Percentiles rank a stretch among this genome's conserved stretches.
Evolutionary conservation across 2,113 vertebrate genomes (phyloP).

Genomic region (Macaca mulatta): DNA sequence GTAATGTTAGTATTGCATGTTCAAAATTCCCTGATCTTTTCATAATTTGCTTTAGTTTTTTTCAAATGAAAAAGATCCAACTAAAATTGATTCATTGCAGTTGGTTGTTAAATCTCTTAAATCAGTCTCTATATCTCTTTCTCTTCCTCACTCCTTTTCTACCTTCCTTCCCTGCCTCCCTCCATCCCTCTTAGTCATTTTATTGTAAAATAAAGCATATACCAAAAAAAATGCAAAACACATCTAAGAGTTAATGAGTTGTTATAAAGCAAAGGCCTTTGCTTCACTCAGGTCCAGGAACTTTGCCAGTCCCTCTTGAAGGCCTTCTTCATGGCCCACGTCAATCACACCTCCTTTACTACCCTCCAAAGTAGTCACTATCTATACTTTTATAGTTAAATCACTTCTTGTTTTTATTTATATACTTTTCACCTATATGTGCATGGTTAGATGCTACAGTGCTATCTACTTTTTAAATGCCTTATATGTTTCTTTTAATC

Average conservation of each 20-base stretch:
- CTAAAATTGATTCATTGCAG: background rate
- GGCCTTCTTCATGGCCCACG: background rate
- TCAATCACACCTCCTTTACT: background rate
- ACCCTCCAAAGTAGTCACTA: background rate
- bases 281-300: background rate
- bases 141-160: background rate
- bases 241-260: background rate
- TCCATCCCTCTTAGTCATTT: background rate
- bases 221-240: background rate
- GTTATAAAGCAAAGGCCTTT: background rate
- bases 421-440: background rate
- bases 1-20: background rate
- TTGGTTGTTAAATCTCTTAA: background rate
- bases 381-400: background rate
- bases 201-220: background rate
- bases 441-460: background rate
- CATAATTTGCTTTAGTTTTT: background rate
- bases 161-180: background rate
- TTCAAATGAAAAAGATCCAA: background rate
- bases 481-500: background rate
- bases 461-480: background rate
- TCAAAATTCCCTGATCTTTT: background rate
- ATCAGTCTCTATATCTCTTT: background rate
- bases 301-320: background rate
- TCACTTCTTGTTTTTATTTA: background rate